A percentile compares a stretch with the other conserved stretches of the same genome.
Conservation (phyloP, 1,140 invertebrate genomes). For the Micrasema longulum region DNA sequence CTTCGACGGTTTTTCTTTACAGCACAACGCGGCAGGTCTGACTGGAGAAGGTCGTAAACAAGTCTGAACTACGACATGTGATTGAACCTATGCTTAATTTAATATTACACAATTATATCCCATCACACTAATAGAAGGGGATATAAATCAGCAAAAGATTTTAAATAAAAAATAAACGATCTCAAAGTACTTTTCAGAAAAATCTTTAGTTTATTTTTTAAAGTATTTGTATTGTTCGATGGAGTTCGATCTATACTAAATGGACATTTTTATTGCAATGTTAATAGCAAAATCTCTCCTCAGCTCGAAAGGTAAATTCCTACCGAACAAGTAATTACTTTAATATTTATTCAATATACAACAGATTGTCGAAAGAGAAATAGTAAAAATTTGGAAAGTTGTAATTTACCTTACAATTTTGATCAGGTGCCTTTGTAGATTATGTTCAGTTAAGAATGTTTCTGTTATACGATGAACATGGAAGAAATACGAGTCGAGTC, state of each 20-base stretch:
- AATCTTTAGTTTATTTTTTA: not conserved
- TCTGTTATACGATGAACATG: constrained; percentile 9
- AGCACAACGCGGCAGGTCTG: constrained; percentile 33
- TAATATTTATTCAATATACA: no score
- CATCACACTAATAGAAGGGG: no score
- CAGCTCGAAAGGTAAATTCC: not conserved
- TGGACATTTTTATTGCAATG: constrained; percentile 35
- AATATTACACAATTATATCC: no score
- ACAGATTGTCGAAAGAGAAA: no score
- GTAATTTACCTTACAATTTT: no score
- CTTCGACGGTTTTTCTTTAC: constrained; percentile 28
- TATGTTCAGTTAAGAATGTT: no score
- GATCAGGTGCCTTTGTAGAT: no score
- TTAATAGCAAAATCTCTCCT: not conserved
- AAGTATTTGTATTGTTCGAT: not conserved
- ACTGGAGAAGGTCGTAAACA: constrained; percentile 20
- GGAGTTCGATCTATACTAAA: constrained; percentile 27
- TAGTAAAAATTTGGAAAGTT: no score
- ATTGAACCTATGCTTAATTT: constrained; percentile 1
- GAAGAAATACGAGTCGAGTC: constrained; percentile 22
- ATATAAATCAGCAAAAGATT: no score
- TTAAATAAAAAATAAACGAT: no score
- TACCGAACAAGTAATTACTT: not conserved
- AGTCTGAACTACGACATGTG: constrained; percentile 30
- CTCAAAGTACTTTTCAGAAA: no score